A percentile compares a stretch with the other conserved stretches of the same genome.
phyloP scores from a whole-genome alignment of 2,797 vertebrate species.

The Heterohyrax brucei region DNA sequence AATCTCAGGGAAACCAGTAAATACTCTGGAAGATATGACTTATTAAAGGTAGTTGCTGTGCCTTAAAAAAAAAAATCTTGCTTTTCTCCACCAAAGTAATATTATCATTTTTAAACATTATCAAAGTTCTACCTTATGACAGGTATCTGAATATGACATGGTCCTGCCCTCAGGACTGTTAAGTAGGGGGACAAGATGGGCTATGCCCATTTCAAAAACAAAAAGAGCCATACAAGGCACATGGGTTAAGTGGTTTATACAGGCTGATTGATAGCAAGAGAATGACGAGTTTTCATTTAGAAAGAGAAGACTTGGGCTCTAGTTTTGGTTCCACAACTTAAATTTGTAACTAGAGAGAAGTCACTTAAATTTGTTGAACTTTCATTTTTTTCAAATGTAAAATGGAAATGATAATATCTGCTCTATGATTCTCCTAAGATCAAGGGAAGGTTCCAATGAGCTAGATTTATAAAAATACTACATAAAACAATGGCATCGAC shows the following conservation, averaged over 20 bases:
- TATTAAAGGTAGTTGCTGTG: neutral
- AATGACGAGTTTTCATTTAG: neutral
- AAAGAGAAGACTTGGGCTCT: neutral
- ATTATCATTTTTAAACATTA: neutral
- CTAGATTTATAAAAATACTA: neutral
- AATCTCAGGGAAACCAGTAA: neutral
- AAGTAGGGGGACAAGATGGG: neutral
- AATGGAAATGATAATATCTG: neutral
- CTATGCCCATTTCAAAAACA: neutral
- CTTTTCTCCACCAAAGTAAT: conserved; percentile 61
- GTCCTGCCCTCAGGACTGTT: neutral
- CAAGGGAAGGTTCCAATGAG: neutral
- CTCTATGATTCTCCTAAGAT: neutral
- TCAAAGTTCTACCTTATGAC: neutral
- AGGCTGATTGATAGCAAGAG: neutral
- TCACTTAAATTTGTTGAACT: neutral
- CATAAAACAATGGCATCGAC: neutral
- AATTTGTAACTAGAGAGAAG: neutral
- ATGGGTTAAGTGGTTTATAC: neutral
- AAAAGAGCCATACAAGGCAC: neutral
- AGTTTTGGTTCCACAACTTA: neutral
- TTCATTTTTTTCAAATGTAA: conserved; percentile 35
- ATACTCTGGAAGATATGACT: neutral
- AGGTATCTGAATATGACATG: neutral
- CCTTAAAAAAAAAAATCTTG: conserved; percentile 28